Evolutionary conservation across 2,797 vertebrate species (phyloP), one percentile per base, ranked within the genome.

Genomic region (Xenentodon cancila): DNA sequence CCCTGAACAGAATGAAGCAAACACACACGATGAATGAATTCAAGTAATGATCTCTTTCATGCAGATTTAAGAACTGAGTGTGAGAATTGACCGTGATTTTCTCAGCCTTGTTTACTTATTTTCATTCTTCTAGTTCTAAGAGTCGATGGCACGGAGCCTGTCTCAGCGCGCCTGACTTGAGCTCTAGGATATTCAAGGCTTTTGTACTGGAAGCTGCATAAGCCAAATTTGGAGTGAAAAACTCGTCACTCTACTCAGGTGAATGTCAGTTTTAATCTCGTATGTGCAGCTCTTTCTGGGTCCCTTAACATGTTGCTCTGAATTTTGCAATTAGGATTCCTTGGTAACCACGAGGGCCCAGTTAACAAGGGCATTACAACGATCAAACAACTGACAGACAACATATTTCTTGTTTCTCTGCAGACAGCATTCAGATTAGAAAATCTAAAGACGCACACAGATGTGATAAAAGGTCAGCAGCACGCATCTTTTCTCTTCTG

Each of bases 71-170:
- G 12, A 37, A 37, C 12, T 37, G 34, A 37, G 34, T 37, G 9
- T 13, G 12, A 13, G 34, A 37, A 37, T 13, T 13, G 34, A 37
- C 34, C 34, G 2, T 13, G 12, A 37, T 11, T 37, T 13, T 11
- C 72, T 73, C 72, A 32, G 63, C 48, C 69, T 72, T 75, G 66
- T 79, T 79, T 9, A 32, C 30, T 32, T 84, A 70, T 84, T 80
- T 84, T 82, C 62, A 82, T 64, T 79, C 74, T 84, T 84, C 80
- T 79, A 79, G 77, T 87, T 68, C 64, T 62, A 53, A 48, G 66
- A 76, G 46, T 45, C 73, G 81, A 84, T 64, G 69, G 63, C 70
- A 63, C 25, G 32, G 53, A 66, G 53, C 20, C 34, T 13, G 34
- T 54, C 30, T 49, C 19, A 21, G 9, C 30, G 21, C 46, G 40